Evolutionary conservation across 2,797 vertebrate species (phyloP), one percentile per base, ranked within the genome.

Genomic region (Sphenodon punctatus): DNA sequence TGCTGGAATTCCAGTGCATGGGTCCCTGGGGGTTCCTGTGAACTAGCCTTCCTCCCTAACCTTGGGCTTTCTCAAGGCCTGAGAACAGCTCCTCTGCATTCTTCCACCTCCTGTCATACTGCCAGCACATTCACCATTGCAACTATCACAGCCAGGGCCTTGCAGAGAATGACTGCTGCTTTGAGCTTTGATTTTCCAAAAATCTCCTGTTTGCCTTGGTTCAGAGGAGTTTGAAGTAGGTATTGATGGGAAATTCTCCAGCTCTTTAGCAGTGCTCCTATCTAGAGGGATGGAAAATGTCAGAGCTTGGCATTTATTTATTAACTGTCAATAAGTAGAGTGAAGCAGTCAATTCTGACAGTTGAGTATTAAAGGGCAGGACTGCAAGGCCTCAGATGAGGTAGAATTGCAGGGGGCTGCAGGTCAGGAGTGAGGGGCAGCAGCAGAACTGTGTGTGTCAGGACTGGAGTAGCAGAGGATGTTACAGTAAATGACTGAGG

Each of bases 11-110:
- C 36, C 61, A 36, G 45, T 0, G 0, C 58, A 20, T 46, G 38
- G 76, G 20, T 73, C 78, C 68, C 82, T 20, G 32, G 70, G 39
- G 73, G 38, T 65, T 78, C 1, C 0, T 89, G 89, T 84, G 87
- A 94, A 86, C 53, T 46, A 84, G 55, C 67, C 45, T 86, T 48
- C 60, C n/a, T 12, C 43, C 83, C 25, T 80, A 77, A 82, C 32
- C 64, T 86, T 77, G 58, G 58, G 8, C 14, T 73, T 76, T 88
- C 59, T 39, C 5, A 36, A 81, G 63, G 60, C 41, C 72, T 90
- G 78, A 92, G 86, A 86, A 67, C 0, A 3, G 17, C 56, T 70
- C 30, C 46, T 67, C 14, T 0, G 14, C 59, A 59, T 67, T 56
- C 32, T 39, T 55, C 48, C 61, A 22, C 14, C 45, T 82, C 32